These are phyloP conservation scores for Fulmarus glacialis DNA, from an alignment of 2,113 vertebrate genomes.

Conservation along the genomic window DNA sequence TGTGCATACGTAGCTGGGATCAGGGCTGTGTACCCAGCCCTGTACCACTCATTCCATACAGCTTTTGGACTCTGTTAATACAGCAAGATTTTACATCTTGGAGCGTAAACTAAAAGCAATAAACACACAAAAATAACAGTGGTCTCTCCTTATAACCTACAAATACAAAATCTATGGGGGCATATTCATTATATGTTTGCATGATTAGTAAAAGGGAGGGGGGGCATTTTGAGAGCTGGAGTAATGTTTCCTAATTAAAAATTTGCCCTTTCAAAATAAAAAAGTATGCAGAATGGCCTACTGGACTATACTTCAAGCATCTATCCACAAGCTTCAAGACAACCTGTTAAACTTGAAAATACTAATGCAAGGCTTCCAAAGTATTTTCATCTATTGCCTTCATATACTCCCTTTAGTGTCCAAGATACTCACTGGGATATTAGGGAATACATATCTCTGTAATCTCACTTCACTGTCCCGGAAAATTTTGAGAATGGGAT, in stretches of 20 bases:
- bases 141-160: neutral
- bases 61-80: neutral
- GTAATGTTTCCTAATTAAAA: neutral
- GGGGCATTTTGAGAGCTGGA: neutral
- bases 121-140: neutral
- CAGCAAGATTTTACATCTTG: neutral
- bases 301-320: neutral
- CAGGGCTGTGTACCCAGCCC: neutral
- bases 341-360: neutral
- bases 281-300: neutral
- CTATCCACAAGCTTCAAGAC: neutral
- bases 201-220: neutral
- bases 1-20: neutral
- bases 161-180: neutral
- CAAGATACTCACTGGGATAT: neutral
- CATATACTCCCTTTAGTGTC: neutral
- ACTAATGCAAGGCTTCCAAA: neutral
- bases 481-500: neutral
- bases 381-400: neutral
- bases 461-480: neutral
- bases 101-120: neutral
- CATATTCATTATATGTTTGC: neutral
- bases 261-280: neutral
- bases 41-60: neutral
- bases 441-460: neutral